phyloP scores from a whole-genome alignment of 2,888 invertebrate species.

The Aspidiotus destructor region DNA sequence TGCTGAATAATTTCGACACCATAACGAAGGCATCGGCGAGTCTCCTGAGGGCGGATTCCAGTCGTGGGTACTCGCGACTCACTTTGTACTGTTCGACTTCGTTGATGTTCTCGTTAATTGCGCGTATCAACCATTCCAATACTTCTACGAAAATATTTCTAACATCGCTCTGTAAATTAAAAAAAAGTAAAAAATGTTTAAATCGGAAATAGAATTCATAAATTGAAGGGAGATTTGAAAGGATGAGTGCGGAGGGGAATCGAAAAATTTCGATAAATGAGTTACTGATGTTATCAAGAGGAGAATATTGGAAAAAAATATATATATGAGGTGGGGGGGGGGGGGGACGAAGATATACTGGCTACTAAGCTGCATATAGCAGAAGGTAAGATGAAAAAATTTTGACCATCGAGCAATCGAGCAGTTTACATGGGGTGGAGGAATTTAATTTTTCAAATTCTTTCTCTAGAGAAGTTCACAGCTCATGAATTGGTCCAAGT shows the following conservation, averaged over 20 bases:
- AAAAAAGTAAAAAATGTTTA: neutral
- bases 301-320: too few species aligned
- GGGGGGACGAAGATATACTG: too few species aligned
- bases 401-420: too few species aligned
- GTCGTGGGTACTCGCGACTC: slow-evolving; percentile 47
- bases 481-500: too few species aligned
- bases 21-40: slow-evolving; percentile 55
- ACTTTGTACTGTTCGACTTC: slow-evolving; percentile 58
- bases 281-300: too few species aligned
- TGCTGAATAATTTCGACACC: slow-evolving; percentile 52
- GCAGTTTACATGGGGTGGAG: too few species aligned
- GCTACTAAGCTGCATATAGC: too few species aligned
- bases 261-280: neutral
- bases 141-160: neutral
- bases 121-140: slow-evolving; percentile 33
- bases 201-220: neutral
- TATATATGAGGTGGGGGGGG: too few species aligned
- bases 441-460: too few species aligned
- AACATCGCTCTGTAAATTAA: neutral
- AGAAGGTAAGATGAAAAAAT: too few species aligned
- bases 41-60: slow-evolving; percentile 48
- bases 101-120: slow-evolving; percentile 52
- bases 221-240: neutral
- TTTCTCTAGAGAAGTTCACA: too few species aligned
- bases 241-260: neutral